phyloP scores from a whole-genome alignment of 1,140 invertebrate genomes.

The Aphelenchoides fujianensis region DNA sequence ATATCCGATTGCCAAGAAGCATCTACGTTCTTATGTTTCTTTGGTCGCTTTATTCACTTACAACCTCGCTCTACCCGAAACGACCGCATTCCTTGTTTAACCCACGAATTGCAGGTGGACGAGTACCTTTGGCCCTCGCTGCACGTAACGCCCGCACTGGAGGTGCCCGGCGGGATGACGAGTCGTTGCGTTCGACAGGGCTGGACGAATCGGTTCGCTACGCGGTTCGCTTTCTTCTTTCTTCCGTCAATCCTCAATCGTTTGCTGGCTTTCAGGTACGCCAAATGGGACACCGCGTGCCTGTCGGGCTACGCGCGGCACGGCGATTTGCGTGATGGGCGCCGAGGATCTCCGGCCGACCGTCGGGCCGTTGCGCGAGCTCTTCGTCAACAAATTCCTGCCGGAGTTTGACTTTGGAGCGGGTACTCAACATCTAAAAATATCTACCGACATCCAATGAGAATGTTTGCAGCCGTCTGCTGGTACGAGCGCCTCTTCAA shows the following conservation, averaged over 20 bases:
- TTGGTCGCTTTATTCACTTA: no score
- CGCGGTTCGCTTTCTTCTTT: not conserved
- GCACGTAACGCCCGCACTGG: not conserved
- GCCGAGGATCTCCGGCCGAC: slow-evolving; percentile 33
- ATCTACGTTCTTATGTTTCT: no score
- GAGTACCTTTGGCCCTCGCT: not conserved
- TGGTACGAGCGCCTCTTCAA: no score
- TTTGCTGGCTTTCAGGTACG: not conserved
- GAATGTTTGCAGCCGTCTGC: no score
- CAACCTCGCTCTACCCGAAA: no score
- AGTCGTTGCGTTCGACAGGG: not conserved
- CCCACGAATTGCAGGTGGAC: no score
- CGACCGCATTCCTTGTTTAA: no score
- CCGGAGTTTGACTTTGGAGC: slow-evolving; percentile 43
- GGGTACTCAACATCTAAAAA: slow-evolving; percentile 23
- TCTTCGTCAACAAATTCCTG: slow-evolving; percentile 47
- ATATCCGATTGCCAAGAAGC: no score
- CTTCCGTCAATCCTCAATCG: not conserved
- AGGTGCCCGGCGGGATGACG: not conserved
- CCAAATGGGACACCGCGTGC: not conserved
- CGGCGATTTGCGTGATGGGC: slow-evolving; percentile 40
- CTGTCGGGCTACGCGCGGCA: slow-evolving; percentile 20
- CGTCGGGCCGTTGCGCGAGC: slow-evolving; percentile 20
- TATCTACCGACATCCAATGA: no score
- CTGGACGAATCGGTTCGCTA: not conserved